Evolutionary conservation across 2,113 vertebrate genomes (phyloP), one percentile per base, ranked within the genome.

Genomic region (Accipiter cooperii): DNA sequence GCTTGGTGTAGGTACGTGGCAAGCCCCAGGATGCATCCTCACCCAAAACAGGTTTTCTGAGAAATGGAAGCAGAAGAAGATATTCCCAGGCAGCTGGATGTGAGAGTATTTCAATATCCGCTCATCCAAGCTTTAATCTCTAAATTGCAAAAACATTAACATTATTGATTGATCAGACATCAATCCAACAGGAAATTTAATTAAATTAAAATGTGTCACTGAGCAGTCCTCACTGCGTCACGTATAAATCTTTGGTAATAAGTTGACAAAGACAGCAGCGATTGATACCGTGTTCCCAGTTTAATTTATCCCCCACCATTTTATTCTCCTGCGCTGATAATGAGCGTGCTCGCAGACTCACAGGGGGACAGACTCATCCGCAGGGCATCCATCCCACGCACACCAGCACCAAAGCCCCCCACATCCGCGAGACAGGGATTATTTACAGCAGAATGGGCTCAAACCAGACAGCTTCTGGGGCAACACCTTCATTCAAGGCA

Each of bases 111-210:
- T 96, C 95, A 82, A 92, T 91, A 90, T 83, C 95, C 93, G 94
- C 90, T 96, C 94, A 98, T 94, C 96, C 94, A 85, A 93, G 97
- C 96, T 98, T 98, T 98, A 98, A 98, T 98, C 97, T 98, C 97
- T 95, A 98, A 98, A 98, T 98, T 98, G 98, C 98, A 98, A 98
- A 98, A 98, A 98, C 98, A 98, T 98, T 98, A 98, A 98, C 97
- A 98, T 98, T 98, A 98, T 98, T 98, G 98, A 98, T 98, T 98
- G 98, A 98, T 98, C 98, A 98, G 97, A 98, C 98, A 98, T 98
- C 98, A 98, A 98, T 98, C 98, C 98, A 97, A 98, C 96, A 98
- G 97, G 96, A 98, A 98, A 98, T 98, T 98, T 98, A 98, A 98
- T 98, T 98, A 98, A 98, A 98, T 98, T 98, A 98, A 98, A 98